phyloP scores from a whole-genome alignment of 2,888 invertebrate species.

The Sclerodermus sp. region DNA sequence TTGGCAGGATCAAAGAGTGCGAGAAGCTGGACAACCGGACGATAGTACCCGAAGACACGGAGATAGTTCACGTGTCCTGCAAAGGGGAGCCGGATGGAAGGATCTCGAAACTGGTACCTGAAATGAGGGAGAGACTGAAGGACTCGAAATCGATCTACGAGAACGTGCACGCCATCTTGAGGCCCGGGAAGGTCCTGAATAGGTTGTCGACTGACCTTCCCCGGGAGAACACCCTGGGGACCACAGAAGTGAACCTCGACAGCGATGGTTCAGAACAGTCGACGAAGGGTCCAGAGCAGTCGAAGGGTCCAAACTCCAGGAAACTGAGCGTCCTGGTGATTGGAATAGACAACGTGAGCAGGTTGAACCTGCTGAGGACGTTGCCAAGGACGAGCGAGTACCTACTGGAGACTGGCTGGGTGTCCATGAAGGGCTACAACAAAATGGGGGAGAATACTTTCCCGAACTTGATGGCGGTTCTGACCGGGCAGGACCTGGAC shows the following conservation, averaged over 20 bases:
- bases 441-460: constrained; percentile 88
- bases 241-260: too few species aligned
- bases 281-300: too few species aligned
- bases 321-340: constrained; percentile 73
- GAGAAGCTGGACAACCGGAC: constrained; percentile 55
- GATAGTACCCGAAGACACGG: constrained; percentile 51
- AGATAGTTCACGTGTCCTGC: constrained; percentile 62
- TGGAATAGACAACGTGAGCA: constrained; percentile 84
- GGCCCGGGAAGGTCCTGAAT: constrained; percentile 60
- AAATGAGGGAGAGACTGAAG: constrained; percentile 15
- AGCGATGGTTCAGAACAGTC: too few species aligned
- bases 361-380: constrained; percentile 74
- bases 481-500: constrained; percentile 67
- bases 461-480: constrained; percentile 83
- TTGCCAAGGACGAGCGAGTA: constrained; percentile 73
- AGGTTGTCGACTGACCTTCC: too few species aligned
- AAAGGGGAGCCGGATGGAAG: constrained; percentile 33
- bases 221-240: constrained; percentile 5
- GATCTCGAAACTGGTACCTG: constrained; percentile 41
- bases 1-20: constrained; percentile 58
- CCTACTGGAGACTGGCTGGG: constrained; percentile 70
- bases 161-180: constrained; percentile 64
- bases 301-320: constrained; percentile 27
- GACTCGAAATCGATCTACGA: constrained; percentile 53
- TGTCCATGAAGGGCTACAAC: constrained; percentile 74